Evolutionary conservation across 2,888 invertebrate species (phyloP).

Genomic region (Anthophora plumipes): DNA sequence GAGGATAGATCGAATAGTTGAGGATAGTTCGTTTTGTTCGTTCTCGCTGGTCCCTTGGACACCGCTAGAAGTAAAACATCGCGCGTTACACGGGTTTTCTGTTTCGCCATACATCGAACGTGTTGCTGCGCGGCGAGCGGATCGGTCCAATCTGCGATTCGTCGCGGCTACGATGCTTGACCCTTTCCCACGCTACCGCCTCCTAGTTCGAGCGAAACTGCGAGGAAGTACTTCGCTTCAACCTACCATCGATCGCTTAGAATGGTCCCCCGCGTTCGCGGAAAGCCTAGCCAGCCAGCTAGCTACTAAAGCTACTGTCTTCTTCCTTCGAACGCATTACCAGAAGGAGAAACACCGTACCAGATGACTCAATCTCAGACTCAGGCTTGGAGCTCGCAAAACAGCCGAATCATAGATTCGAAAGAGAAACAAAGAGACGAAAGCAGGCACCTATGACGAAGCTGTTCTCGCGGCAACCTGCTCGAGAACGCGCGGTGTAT

Average conservation of each 20-base stretch:
- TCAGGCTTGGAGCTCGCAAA: slow-evolving; percentile 21
- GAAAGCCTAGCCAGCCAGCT: too few relatives aligned
- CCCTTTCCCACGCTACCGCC: slow-evolving; percentile 72
- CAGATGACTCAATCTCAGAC: slow-evolving; percentile 33
- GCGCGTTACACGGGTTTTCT: slow-evolving; percentile 47
- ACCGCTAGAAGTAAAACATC: slow-evolving; percentile 34
- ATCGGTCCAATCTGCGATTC: slow-evolving; percentile 69
- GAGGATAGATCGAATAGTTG: neutral
- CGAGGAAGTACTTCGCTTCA: slow-evolving; percentile 23
- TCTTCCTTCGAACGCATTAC: neutral
- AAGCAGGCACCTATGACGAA: slow-evolving; percentile 47
- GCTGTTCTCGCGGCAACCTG: slow-evolving; percentile 55
- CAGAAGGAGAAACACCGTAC: slow-evolving; percentile 6
- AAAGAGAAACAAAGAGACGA: slow-evolving; percentile 33
- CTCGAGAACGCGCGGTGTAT: slow-evolving; percentile 45
- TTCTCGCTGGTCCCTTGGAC: neutral
- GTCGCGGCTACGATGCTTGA: slow-evolving; percentile 64
- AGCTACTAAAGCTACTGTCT: too few relatives aligned
- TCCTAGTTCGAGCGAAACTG: slow-evolving; percentile 16
- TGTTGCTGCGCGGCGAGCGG: slow-evolving; percentile 44
- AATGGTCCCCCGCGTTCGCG: slow-evolving; percentile 1
- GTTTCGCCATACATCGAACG: slow-evolving; percentile 17
- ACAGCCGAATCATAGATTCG: slow-evolving; percentile 56
- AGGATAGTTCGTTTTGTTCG: neutral
- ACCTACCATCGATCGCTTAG: slow-evolving; percentile 23